These are phyloP conservation scores for Poeciliopsis paucimaculata DNA, from an alignment of 2,797 vertebrate species.

Conservation along the genomic window DNA sequence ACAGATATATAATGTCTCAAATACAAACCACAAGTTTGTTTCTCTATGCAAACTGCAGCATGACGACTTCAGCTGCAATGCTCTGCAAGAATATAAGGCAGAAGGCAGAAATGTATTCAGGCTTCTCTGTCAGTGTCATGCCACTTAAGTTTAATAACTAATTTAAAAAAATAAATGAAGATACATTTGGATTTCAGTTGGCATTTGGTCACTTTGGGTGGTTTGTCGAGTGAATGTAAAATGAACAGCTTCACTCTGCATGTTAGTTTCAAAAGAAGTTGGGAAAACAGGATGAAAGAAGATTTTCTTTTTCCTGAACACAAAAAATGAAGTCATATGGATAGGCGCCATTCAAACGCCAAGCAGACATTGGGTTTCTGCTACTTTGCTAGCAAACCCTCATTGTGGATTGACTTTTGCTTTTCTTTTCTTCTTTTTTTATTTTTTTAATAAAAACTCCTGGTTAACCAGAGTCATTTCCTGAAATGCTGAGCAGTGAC, in stretches of 20 bases:
- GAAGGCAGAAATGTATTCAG: constrained; percentile 75
- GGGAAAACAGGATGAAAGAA: background rate
- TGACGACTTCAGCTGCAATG: constrained; percentile 65
- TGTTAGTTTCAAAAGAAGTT: constrained; percentile 21
- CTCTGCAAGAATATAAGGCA: constrained; percentile 67
- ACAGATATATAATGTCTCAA: constrained; percentile 32
- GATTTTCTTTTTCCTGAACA: background rate
- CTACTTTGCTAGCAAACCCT: constrained; percentile 52
- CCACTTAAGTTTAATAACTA: constrained; percentile 44
- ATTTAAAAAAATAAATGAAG: constrained; percentile 25
- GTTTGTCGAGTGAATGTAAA: background rate
- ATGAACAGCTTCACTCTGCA: constrained; percentile 14
- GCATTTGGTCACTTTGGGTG: constrained; percentile 18
- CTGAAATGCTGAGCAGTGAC: constrained; percentile 66
- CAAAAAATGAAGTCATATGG: constrained; percentile 27
- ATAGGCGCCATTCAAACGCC: constrained; percentile 47
- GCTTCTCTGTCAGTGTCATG: constrained; percentile 52
- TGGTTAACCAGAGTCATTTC: constrained; percentile 79
- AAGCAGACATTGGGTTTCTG: constrained; percentile 58
- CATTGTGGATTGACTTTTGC: constrained; percentile 53
- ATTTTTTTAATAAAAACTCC: constrained; percentile 54
- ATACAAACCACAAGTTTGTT: constrained; percentile 76
- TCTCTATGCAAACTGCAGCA: constrained; percentile 68
- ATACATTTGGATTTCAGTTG: constrained; percentile 33
- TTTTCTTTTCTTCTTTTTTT: constrained; percentile 43